These are phyloP conservation scores for Hedya salicella DNA, from an alignment of 2,888 invertebrate species.

Conservation along the genomic window DNA sequence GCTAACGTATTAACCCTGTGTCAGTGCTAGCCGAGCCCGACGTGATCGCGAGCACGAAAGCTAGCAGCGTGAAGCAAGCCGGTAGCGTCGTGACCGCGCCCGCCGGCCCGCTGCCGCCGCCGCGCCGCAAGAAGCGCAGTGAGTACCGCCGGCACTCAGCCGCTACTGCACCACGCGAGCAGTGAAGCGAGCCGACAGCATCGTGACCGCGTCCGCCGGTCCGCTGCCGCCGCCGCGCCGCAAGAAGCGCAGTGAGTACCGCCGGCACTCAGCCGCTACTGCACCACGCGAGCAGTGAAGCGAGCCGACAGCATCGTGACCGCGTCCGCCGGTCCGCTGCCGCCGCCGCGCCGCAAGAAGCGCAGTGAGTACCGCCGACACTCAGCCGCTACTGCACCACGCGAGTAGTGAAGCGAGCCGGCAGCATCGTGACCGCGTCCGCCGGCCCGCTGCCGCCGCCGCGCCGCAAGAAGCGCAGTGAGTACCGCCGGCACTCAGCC, in stretches of 20 bases:
- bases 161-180: background rate
- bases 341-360: constrained; percentile 93
- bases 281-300: background rate
- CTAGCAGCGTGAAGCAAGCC: constrained; percentile 76
- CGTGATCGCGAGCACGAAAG: constrained; percentile 96
- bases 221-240: background rate
- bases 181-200: background rate
- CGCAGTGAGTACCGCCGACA: constrained; percentile 60
- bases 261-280: background rate
- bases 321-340: background rate
- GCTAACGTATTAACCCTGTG: constrained; percentile 28
- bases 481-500: constrained; percentile 44
- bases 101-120: constrained; percentile 87
- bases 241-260: background rate
- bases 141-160: constrained; percentile 48
- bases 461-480: no score
- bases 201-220: background rate
- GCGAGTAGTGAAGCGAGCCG: no score
- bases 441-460: no score
- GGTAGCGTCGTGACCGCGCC: constrained; percentile 70
- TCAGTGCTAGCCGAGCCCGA: constrained; percentile 90
- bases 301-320: no score
- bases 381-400: no score
- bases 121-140: constrained; percentile 90
- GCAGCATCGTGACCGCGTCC: no score